A percentile compares a stretch with the other conserved stretches of the same genome.
phyloP scores from a whole-genome alignment of 2,888 invertebrate genomes.

The Acleris holmiana region DNA sequence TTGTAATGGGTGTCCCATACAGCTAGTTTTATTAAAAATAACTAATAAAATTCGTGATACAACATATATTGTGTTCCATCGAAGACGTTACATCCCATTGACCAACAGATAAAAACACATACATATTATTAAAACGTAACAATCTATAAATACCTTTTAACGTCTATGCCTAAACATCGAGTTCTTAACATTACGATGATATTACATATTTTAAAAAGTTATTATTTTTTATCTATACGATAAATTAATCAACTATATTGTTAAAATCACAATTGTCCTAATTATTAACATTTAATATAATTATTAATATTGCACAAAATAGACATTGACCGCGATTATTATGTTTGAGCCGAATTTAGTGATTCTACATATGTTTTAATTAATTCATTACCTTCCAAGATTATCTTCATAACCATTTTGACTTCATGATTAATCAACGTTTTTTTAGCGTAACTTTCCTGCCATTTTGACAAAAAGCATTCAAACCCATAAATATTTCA shows the following conservation, averaged over 20 bases:
- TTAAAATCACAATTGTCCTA: conserved; percentile 83
- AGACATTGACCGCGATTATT: conserved; percentile 64
- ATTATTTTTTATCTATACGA: conserved; percentile 67
- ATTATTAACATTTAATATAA: conserved; percentile 70
- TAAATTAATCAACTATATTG: conserved; percentile 79
- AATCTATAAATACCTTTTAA: conserved; percentile 66
- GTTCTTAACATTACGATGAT: conserved; percentile 68
- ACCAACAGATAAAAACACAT: conserved; percentile 27
- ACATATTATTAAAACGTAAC: conserved; percentile 51
- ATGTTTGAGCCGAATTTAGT: conserved; percentile 31
- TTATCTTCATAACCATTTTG: background rate
- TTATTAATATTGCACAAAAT: conserved; percentile 72
- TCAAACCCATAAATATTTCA: no score
- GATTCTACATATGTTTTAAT: conserved; percentile 6
- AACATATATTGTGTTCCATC: conserved; percentile 19
- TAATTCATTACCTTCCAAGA: conserved; percentile 7
- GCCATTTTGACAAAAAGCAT: no score
- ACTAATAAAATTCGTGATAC: conserved; percentile 41
- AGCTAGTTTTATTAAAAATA: conserved; percentile 46
- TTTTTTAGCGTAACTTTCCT: no score
- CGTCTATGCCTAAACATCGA: conserved; percentile 76
- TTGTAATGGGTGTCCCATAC: conserved; percentile 66
- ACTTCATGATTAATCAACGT: no score
- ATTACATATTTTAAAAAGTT: conserved; percentile 75
- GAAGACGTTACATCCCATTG: conserved; percentile 21